A percentile compares a stretch with the other conserved stretches of the same genome.
phyloP scores from a whole-genome alignment of 2,797 vertebrate species.

The Trematomus bernacchii region DNA sequence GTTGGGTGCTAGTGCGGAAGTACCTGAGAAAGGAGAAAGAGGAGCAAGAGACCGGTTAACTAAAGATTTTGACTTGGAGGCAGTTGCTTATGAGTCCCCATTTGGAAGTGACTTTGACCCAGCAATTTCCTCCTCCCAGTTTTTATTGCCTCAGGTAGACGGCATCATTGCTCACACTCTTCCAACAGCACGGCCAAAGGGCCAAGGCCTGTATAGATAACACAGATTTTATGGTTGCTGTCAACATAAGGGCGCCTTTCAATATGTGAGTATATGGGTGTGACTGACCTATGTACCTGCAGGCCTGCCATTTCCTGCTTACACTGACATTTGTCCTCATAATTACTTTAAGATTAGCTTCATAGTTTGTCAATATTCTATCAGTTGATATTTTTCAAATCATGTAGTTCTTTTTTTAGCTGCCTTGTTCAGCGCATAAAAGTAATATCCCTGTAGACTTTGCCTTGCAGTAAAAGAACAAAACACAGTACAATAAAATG shows the following conservation, averaged over 20 bases:
- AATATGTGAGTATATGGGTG: slow-evolving; percentile 79
- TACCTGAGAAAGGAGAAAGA: slow-evolving; percentile 15
- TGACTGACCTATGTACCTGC: slow-evolving; percentile 76
- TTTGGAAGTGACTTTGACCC: slow-evolving; percentile 82
- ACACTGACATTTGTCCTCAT: slow-evolving; percentile 49
- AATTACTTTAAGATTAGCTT: slow-evolving; percentile 30
- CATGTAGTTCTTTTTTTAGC: not conserved
- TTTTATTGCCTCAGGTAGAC: slow-evolving; percentile 82
- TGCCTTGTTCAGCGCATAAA: slow-evolving; percentile 3
- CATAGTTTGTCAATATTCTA: not conserved
- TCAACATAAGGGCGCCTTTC: slow-evolving; percentile 77
- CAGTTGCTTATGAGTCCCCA: slow-evolving; percentile 61
- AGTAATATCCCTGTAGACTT: slow-evolving; percentile 62
- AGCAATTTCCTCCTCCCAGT: slow-evolving; percentile 77
- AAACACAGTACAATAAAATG: slow-evolving; percentile 72
- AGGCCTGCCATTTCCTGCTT: slow-evolving; percentile 61
- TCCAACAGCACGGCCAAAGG: slow-evolving; percentile 80
- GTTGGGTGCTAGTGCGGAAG: not conserved
- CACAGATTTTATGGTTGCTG: slow-evolving; percentile 82
- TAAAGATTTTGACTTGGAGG: slow-evolving; percentile 41
- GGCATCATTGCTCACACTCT: slow-evolving; percentile 73
- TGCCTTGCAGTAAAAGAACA: slow-evolving; percentile 68
- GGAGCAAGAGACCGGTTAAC: slow-evolving; percentile 40
- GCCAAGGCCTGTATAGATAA: slow-evolving; percentile 85
- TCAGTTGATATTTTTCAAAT: slow-evolving; percentile 4